Evolutionary conservation across 2,888 invertebrate species (phyloP), one percentile per base, ranked within the genome.

Genomic region (Gymnocheta viridis): DNA sequence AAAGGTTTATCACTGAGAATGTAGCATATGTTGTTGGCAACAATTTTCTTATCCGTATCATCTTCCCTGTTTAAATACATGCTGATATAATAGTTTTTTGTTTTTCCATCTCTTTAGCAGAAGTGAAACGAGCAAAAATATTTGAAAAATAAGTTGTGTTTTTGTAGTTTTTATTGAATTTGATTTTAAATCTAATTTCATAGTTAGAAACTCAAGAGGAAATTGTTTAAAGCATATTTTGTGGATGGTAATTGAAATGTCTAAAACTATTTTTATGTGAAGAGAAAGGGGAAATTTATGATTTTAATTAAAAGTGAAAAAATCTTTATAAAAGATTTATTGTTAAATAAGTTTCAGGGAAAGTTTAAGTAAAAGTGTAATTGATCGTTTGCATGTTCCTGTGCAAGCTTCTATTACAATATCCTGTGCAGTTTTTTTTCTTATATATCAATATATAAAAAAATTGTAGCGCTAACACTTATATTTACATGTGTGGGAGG

Each of bases 141-240:
- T 51, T 51, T 51, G n/a, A 6, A 7, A 19, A 19, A 10, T 7
- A 9, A 14, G 7, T 47, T 47, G 12, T 14, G 27, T 27, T 41
- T 44, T 41, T 44, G 66, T 22, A 24, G n/a, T 69, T 51, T 62
- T n/a, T 29, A 10, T 14, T 17, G 7, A 49, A 38, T 67, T 51
- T 22, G 7, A 22, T 51, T 35, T 47, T 17, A 4, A 9, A 12
- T 12, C 19, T 69, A 38, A 22, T 24, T 69, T 49, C 12, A 5
- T 38, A 14, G 7, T 38, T 38, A n/a, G 22, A 47, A 32, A n/a
- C 14, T 66, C 2, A 29, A 29, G 6, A 47, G 64, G 29, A 32
- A 35, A 47, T 58, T 47, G 44, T 47, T 58, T 72, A n/a, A 22
- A 47, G 14, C 10, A 58, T 22, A 32, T 14, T 47, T 47, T 44